These are phyloP conservation scores for Drosophila prostipennis DNA, from an alignment of 2,888 invertebrate species.

Conservation along the genomic window DNA sequence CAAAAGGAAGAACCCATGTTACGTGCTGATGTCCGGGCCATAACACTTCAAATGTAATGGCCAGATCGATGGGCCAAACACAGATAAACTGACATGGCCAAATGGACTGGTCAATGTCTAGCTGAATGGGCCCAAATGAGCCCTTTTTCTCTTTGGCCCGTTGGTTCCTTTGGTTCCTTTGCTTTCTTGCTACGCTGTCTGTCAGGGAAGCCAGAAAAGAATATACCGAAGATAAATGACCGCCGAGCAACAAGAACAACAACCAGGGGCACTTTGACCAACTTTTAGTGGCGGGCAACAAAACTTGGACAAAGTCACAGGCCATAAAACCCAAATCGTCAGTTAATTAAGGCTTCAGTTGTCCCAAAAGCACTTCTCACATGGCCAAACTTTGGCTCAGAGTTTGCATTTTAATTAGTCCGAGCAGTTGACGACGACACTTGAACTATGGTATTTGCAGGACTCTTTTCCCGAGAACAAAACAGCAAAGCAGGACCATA, in stretches of 20 bases:
- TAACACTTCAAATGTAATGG: slow-evolving; percentile 37
- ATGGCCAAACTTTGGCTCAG: slow-evolving; percentile 18
- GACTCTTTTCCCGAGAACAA: neutral
- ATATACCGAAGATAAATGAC: slow-evolving; percentile 39
- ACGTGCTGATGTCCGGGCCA: slow-evolving; percentile 28
- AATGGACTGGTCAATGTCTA: slow-evolving; percentile 51
- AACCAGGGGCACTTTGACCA: slow-evolving; percentile 11
- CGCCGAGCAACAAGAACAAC: slow-evolving; percentile 10
- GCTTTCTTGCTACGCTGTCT: neutral
- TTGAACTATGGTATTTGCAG: neutral
- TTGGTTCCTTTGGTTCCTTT: no score
- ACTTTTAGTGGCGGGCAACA: slow-evolving; percentile 38
- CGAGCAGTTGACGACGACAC: slow-evolving; percentile 23
- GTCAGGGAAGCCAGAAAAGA: neutral
- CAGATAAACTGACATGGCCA: slow-evolving; percentile 54
- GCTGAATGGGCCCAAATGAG: slow-evolving; percentile 51
- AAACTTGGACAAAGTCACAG: slow-evolving; percentile 29
- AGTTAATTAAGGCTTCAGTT: slow-evolving; percentile 56
- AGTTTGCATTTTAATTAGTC: slow-evolving; percentile 38
- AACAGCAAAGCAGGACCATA: neutral
- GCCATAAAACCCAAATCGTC: slow-evolving; percentile 35
- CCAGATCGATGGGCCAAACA: slow-evolving; percentile 49
- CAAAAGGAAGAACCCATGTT: slow-evolving; percentile 15
- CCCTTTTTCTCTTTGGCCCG: slow-evolving; percentile 26
- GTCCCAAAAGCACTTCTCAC: slow-evolving; percentile 19